Evolutionary conservation across 35 echinoderm and acorn worm species (phyloP), one percentile per base, ranked within the genome.

Genomic region (Strongylocentrotus purpuratus): DNA sequence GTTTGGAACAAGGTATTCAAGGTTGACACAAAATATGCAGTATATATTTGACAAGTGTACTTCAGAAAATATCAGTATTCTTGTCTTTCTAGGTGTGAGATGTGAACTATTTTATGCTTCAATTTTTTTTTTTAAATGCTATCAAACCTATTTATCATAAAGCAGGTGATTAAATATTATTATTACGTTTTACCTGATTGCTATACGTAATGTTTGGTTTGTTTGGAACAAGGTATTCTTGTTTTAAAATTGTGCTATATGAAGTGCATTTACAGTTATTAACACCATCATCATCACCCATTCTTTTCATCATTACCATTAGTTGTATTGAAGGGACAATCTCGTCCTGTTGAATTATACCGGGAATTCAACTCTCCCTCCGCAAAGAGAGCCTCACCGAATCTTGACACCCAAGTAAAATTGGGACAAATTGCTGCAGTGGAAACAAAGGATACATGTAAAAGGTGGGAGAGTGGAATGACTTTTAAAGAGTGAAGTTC

Each of bases 241-340:
- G 15, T 85, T 0, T 17, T 20, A 4, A 85, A 31, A 85, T 20
- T 85, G 70, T 85, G 31, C 31, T 20, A 85, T 41, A 41, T 41
- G 3, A 41, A 41, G 35, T 41, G 35, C 35, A 41, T 41, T 41
- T 41, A 41, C 35, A 41, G 35, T 41, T 41, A 41, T 41, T 41
- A 41, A 41, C 35, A 41, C 35, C 3, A 41, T 41, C 35, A 41
- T 41, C 35, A 41, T 41, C n/a, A n/a, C n/a, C 35, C 35, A 41
- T 41, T 41, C 0, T 41, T 41, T 41, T 41, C 35, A 89, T 89
- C 5, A 13, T 45, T 41, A 89, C 87, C 87, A 33, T 89, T 89
- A 35, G 87, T 89, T 41, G 87, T 89, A 46, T 89, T 45, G 33
- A 89, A 89, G 11, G 87, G 87, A 89, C 87, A 89, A 7, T 31